Conservation (phyloP, 2,113 vertebrate species). For the Gavialis gangeticus region DNA sequence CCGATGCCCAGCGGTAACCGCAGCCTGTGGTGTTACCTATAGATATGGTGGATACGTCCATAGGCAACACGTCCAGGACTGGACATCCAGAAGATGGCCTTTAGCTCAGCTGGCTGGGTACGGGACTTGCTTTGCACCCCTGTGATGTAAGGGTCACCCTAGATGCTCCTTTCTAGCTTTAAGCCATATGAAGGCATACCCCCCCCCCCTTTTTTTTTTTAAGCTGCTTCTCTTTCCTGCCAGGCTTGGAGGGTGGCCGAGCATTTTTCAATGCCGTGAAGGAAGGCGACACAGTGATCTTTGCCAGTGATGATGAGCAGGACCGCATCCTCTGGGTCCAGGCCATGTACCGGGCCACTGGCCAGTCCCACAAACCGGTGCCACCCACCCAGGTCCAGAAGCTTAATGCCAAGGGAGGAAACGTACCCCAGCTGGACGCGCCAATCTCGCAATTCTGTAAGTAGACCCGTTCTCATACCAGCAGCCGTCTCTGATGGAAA, state of each 20-base stretch:
- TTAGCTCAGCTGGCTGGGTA: accelerated
- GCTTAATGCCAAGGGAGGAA: slow-evolving; percentile 94
- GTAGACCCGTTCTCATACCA: slow-evolving; percentile 80
- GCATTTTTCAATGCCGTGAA: slow-evolving; percentile 99
- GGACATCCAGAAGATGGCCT: not conserved
- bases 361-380: slow-evolving; percentile 97
- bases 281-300: slow-evolving; percentile 98
- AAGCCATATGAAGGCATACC: no score
- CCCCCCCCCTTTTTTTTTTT: not conserved
- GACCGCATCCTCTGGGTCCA: slow-evolving; percentile 99
- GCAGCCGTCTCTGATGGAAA: slow-evolving; percentile 43
- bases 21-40: not conserved
- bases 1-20: not conserved
- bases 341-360: slow-evolving; percentile 98
- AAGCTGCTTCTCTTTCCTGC: slow-evolving; percentile 10
- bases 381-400: slow-evolving; percentile 99
- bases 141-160: accelerated
- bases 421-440: slow-evolving; percentile 94
- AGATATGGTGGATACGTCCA: not conserved
- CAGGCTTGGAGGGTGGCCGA: slow-evolving; percentile 96
- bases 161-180: not conserved
- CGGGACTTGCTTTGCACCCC: not conserved
- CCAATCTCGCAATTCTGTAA: slow-evolving; percentile 99
- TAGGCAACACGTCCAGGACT: not conserved
- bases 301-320: slow-evolving; percentile 97